Evolutionary conservation across 2,113 vertebrate genomes (phyloP), one percentile per base, ranked within the genome.

Genomic region (Equus przewalskii): DNA sequence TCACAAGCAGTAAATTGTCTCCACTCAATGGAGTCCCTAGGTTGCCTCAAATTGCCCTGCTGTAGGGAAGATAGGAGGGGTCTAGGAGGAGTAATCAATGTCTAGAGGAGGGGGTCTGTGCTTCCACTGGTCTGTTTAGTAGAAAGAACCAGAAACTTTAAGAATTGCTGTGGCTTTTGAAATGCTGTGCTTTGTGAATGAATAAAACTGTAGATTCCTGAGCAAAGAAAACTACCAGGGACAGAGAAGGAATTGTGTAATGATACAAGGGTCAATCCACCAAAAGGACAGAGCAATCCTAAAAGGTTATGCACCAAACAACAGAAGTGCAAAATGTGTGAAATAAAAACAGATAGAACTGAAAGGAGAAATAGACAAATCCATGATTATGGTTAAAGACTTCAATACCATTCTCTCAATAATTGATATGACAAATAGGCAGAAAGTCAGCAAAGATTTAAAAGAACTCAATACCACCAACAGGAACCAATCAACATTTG

Each of bases 171-270:
- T 70, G 33, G 3, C 36, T 88, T 82, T n/a, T 70, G n/a, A 75
- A 94, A 83, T 75, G 30, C 16, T 92, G 1, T 73, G 44, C n/a
- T 94, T 41, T 62, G 16, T 49, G 22, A 89, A 73, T 92, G 86
- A 92, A 64, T 91, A 93, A 91, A 97, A 92, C 36, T 79, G 24
- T 64, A 46, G 28, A 89, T 56, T 58, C 79, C 22, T 54, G 19
- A 86, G 13, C 73, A 85, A 93, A 84, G 28, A 70, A 87, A 91
- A 85, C 51, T 46, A 67, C 12, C 41, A 72, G 16, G 15, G 1
- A 78, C 75, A 96, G 30, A 89, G 18, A 44, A 2, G 8, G 54
- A 62, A 58, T 60, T 96, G 5, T 58, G 28, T 51, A 88, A 83
- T 60, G 51, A 81, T 60, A 83, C 70, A 78, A 33, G 8, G 30